Percentiles rank a stretch among this genome's conserved stretches.
Conservation (phyloP, 2,113 vertebrate genomes). For the Carassius carassius region DNA sequence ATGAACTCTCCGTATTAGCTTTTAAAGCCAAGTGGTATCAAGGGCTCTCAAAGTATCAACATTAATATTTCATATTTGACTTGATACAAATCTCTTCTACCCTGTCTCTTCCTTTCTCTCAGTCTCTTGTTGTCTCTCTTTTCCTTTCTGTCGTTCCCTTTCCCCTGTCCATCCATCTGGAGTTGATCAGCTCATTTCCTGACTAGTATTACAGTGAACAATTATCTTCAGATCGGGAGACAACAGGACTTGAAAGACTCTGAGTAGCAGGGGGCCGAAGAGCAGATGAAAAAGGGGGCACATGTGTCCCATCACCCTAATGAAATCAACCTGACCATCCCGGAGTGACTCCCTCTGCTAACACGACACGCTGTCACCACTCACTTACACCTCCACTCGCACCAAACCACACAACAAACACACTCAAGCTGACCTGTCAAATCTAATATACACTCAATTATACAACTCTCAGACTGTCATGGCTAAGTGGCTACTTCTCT, state of each 20-base stretch:
- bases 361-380: conserved; percentile 60
- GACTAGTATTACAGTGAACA: conserved; percentile 86
- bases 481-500: conserved; percentile 9
- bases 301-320: conserved; percentile 81
- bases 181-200: conserved; percentile 89
- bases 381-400: conserved; percentile 11
- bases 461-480: not conserved
- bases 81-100: conserved; percentile 60
- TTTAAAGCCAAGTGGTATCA: conserved; percentile 15
- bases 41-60: not conserved
- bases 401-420: conserved; percentile 14
- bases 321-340: conserved; percentile 80
- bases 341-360: conserved; percentile 39
- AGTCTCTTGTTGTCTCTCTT: conserved; percentile 20
- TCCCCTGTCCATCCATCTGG: conserved; percentile 82
- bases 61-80: conserved; percentile 11
- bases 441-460: conserved; percentile 26
- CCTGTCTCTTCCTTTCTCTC: conserved; percentile 30
- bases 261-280: conserved; percentile 73
- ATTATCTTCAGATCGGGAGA: conserved; percentile 91
- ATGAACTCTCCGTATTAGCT: not conserved
- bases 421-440: conserved; percentile 24
- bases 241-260: conserved; percentile 83
- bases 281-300: conserved; percentile 80
- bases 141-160: conserved; percentile 35